phyloP scores from a whole-genome alignment of 2,113 vertebrate species.

The Odontesthes bonariensis region DNA sequence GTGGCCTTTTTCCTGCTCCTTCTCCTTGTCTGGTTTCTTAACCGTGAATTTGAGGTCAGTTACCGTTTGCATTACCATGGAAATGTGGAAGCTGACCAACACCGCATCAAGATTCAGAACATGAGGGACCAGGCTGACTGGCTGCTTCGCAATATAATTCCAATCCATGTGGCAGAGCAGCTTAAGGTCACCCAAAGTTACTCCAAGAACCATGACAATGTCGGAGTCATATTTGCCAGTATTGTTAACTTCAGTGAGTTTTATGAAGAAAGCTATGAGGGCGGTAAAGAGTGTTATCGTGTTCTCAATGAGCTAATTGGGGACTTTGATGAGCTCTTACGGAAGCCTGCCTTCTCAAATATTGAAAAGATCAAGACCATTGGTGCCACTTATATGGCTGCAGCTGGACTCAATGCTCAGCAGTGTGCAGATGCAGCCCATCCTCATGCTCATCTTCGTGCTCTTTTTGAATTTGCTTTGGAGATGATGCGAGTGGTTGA shows the following conservation, averaged over 20 bases:
- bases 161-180: conserved; percentile 96
- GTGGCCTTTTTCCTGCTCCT: conserved; percentile 93
- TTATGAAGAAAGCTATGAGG: conserved; percentile 98
- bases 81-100: conserved; percentile 94
- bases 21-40: conserved; percentile 96
- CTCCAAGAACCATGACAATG: conserved; percentile 97
- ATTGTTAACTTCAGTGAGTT: conserved; percentile 99
- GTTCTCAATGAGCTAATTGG: conserved; percentile 97
- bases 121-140: conserved; percentile 98
- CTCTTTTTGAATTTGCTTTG: conserved; percentile 95
- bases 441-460: conserved; percentile 91
- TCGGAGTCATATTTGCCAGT: conserved; percentile 96
- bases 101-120: conserved; percentile 98
- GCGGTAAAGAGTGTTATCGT: conserved; percentile 97
- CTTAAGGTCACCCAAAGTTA: conserved; percentile 98
- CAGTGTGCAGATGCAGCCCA: conserved; percentile 89
- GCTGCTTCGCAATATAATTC: conserved; percentile 97
- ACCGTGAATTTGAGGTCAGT: conserved; percentile 96
- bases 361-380: conserved; percentile 99
- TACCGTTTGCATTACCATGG: conserved; percentile 98
- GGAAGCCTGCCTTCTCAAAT: conserved; percentile 87
- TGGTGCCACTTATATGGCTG: conserved; percentile 98
- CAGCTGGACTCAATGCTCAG: conserved; percentile 91
- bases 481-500: conserved; percentile 99
- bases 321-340: conserved; percentile 96